These are phyloP conservation scores for Oophaga sylvatica DNA, from an alignment of 2,797 vertebrate genomes.

Conservation along the genomic window DNA sequence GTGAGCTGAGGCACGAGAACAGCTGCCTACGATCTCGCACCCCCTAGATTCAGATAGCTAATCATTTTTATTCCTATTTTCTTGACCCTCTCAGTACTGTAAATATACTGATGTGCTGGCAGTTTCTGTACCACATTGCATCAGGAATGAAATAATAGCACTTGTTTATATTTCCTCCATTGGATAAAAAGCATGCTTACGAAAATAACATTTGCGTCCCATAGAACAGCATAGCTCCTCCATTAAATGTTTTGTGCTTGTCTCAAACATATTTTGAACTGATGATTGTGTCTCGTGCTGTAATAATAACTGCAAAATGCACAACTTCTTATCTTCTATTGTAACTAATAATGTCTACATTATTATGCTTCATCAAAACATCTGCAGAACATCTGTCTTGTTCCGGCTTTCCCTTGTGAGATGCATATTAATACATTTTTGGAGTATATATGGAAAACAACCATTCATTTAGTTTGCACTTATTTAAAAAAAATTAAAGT, in stretches of 20 bases:
- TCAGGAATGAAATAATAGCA: background rate
- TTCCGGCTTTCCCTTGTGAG: background rate
- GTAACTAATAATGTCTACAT: background rate
- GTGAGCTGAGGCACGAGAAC: background rate
- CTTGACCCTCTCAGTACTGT: background rate
- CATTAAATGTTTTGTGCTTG: background rate
- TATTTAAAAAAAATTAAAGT: background rate
- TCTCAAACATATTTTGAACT: background rate
- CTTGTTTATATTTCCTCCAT: background rate
- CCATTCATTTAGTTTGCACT: background rate
- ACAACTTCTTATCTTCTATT: background rate
- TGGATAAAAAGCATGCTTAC: background rate
- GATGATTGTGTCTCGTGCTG: background rate
- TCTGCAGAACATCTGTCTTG: constrained; percentile 1
- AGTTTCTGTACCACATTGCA: background rate
- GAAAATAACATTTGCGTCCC: background rate
- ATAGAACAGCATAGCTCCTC: background rate
- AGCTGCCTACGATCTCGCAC: background rate
- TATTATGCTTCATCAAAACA: background rate
- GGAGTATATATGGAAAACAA: background rate
- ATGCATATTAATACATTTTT: background rate
- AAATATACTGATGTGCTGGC: background rate
- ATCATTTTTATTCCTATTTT: background rate
- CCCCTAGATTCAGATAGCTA: background rate
- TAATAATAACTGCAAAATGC: background rate